Evolutionary conservation across 2,113 vertebrate species (phyloP).

Genomic region (Bos javanicus): DNA sequence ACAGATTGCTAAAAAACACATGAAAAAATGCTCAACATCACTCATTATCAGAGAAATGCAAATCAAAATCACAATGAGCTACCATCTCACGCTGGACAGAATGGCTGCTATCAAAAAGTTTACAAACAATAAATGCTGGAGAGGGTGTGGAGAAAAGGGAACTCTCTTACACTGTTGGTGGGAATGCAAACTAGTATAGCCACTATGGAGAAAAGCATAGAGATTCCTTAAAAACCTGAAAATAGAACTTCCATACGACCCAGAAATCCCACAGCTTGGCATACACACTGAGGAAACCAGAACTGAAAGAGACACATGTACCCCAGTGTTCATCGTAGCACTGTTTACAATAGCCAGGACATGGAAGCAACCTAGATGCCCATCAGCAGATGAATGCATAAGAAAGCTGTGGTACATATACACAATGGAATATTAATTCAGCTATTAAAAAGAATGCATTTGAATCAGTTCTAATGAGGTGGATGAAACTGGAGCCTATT

Average conservation of each 20-base stretch:
- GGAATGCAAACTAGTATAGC: background rate
- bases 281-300: background rate
- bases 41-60: background rate
- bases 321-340: background rate
- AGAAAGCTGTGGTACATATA: background rate
- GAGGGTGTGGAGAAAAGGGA: background rate
- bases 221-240: background rate
- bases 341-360: background rate
- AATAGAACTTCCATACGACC: background rate
- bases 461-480: background rate
- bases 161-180: background rate
- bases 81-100: background rate
- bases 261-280: background rate
- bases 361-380: background rate
- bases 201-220: background rate
- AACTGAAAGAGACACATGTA: background rate
- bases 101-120: background rate
- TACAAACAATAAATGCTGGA: background rate
- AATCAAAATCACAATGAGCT: background rate
- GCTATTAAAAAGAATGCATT: background rate
- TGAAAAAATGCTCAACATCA: background rate
- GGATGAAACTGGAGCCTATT: background rate
- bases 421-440: background rate
- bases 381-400: background rate
- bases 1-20: background rate